Evolutionary conservation across 2,113 vertebrate species (phyloP), one percentile per base, ranked within the genome.

Genomic region (Phaethornis superciliosus): DNA sequence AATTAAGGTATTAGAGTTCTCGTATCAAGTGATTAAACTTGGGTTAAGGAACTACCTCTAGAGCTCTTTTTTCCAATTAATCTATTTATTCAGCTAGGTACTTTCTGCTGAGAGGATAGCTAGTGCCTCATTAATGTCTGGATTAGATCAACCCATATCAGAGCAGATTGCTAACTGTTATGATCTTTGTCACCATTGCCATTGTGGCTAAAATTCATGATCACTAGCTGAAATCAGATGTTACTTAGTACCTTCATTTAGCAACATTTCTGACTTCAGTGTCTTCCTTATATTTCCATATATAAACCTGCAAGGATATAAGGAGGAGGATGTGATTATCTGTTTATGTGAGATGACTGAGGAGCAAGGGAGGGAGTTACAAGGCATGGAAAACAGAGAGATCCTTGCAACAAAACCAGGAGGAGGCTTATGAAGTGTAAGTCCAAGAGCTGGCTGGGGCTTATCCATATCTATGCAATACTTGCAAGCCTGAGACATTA

Each of bases 401-500:
- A 27, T 49, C 28, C 26, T 49, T 76, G 51, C 21, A 83, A 56
- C 71, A 46, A 44, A 75, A 52, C 27, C 27, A 18, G 3, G 32
- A 89, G 46, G 26, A 81, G 35, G 12, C 40, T 89, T 75, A 51
- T 33, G 5, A 74, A 70, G 69, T 84, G 40, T 70, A 91, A 93
- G 33, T 88, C 90, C 88, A 74, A 60, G 93, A 85, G 49, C 56
- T 96, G 81, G 35, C 77, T 78, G 64, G 86, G 58, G 47, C 49
- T 88, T 83, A 55, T 18, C 42, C 55, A 30, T 76, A 84, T 93
- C 88, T 5, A 3, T 81, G 81, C 58, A 94, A 91, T 89, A 60
- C 84, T 89, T 96, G 90, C 58, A 96, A 95, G 85, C 81, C 69
- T 85, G 94, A 93, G 90, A 78, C 62, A 68, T 93, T 18, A 81